Evolutionary conservation across 2,888 invertebrate genomes (phyloP), one percentile per base, ranked within the genome.

Genomic region (Villa cingulata): DNA sequence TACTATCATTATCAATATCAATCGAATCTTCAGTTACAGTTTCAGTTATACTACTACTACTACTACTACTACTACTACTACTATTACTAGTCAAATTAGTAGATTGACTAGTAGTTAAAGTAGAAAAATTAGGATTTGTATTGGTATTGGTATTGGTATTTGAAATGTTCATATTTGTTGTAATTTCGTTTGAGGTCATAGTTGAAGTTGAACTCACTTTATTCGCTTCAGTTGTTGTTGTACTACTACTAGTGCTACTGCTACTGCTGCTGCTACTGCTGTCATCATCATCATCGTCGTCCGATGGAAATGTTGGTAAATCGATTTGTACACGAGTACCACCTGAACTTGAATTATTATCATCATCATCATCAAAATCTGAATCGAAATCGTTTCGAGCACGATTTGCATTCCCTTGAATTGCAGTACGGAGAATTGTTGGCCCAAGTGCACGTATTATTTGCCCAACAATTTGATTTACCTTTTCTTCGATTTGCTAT

Each of bases 381-480:
- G 63, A 65, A 54, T 66, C 68, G 46, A 73, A 74, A 51, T 66
- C 68, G 34, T 61, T 69, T 49, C 68, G 63, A 43, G 67, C 65
- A 37, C 64, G 58, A 37, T 29, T 23, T 14, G 50, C 49, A 48
- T 66, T 67, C 23, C 68, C 68, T 54, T 66, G 65, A 18, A 67
- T 63, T 18, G 68, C 68, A n/a, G 63, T 66, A 44, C 67, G 66
- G 54, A 88, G 71, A 51, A 80, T 53, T 16, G 66, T 74, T 37
- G 87, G 81, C 42, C 87, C 87, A 62, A 88, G 76, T 53, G 81
- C 75, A 61, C 83, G 78, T 69, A 88, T 77, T 61, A 87, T 70
- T 66, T 68, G 65, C 37, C 66, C 60, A 51, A 68, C 59, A 20
- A 68, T 60, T 52, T 59, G 61, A 55, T 68, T 68, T 46, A 60